These are phyloP conservation scores for Acrocephalus scirpaceus DNA, from an alignment of 2,797 vertebrate genomes.

Conservation along the genomic window DNA sequence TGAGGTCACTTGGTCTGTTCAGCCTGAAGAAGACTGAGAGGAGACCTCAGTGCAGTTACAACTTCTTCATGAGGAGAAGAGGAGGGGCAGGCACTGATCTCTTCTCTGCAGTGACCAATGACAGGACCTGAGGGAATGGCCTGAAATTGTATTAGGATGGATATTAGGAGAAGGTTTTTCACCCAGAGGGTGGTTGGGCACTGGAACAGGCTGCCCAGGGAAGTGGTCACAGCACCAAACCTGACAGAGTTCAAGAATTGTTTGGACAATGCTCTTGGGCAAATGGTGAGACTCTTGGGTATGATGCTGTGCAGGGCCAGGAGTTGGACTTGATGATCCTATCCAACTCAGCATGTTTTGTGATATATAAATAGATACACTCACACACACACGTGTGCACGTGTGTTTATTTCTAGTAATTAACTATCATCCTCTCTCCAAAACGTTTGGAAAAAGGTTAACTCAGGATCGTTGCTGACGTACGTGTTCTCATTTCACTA, in stretches of 20 bases:
- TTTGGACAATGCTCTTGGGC: neutral
- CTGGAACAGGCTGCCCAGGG: neutral
- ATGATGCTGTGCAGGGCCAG: neutral
- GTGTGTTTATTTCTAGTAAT: neutral
- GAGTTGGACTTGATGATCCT: neutral
- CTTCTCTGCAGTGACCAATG: neutral
- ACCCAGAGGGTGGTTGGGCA: rapidly evolving
- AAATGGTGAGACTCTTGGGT: neutral
- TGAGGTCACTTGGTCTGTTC: neutral
- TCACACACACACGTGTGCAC: rapidly evolving
- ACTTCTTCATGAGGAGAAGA: rapidly evolving
- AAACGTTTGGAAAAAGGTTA: neutral
- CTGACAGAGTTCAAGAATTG: neutral
- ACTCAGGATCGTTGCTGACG: neutral
- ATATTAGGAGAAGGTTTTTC: neutral
- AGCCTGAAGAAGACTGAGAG: neutral
- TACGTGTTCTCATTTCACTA: neutral
- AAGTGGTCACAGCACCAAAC: neutral
- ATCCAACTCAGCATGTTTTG: neutral
- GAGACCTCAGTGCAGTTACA: neutral
- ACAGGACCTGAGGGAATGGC: rapidly evolving
- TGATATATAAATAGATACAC: neutral
- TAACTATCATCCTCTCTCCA: neutral
- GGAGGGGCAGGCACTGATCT: neutral
- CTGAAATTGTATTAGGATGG: neutral